These are phyloP conservation scores for Botia almorhae DNA, from an alignment of 2,797 vertebrate genomes.

Conservation along the genomic window DNA sequence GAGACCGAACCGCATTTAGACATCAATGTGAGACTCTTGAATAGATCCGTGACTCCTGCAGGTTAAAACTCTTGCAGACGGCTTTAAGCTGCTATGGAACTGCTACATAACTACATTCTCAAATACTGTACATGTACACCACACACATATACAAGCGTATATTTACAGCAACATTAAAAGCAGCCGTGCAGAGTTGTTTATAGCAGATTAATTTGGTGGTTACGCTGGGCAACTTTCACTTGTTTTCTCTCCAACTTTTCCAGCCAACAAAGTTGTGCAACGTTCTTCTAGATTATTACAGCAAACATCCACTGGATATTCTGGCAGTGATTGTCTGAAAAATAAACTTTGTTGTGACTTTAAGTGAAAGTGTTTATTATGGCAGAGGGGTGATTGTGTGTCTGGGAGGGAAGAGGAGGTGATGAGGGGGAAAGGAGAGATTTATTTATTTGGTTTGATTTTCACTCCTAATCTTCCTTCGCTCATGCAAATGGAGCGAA, in stretches of 20 bases:
- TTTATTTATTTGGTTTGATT: conserved; percentile 67
- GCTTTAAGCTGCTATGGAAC: conserved; percentile 31
- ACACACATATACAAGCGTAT: conserved; percentile 30
- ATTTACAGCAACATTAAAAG: conserved; percentile 26
- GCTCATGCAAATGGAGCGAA: conserved; percentile 68
- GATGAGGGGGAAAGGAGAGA: conserved; percentile 31
- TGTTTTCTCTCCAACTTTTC: conserved; percentile 27
- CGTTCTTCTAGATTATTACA: conserved; percentile 55
- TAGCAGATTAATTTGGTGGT: conserved; percentile 49
- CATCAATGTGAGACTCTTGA: background rate
- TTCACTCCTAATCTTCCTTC: conserved; percentile 70
- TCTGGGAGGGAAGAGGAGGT: conserved; percentile 41
- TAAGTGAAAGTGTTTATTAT: conserved; percentile 56
- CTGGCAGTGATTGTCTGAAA: conserved; percentile 60
- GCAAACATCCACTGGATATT: conserved; percentile 43
- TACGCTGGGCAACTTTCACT: conserved; percentile 35
- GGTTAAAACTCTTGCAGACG: conserved; percentile 25
- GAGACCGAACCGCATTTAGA: conserved; percentile 4
- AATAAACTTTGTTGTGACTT: conserved; percentile 62
- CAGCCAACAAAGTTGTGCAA: conserved; percentile 48
- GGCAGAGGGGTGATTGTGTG: conserved; percentile 37
- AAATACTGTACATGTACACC: conserved; percentile 36
- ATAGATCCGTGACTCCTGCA: background rate
- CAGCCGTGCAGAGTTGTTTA: conserved; percentile 47
- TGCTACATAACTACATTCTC: conserved; percentile 6